Evolutionary conservation across 2,113 vertebrate species (phyloP), one percentile per base, ranked within the genome.

Genomic region (Mus spicilegus): DNA sequence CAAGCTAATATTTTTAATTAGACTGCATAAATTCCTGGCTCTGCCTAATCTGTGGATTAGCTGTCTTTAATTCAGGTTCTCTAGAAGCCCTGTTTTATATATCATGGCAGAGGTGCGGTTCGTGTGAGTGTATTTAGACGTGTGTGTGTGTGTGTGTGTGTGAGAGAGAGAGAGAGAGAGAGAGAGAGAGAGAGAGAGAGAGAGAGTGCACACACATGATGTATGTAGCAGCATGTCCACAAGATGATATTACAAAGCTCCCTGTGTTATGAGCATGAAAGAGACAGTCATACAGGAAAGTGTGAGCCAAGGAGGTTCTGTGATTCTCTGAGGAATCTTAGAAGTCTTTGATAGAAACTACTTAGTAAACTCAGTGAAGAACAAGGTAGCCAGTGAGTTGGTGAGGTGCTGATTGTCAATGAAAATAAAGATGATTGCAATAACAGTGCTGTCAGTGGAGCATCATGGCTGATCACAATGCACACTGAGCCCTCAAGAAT

Each of bases 1-100:
- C 78, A 95, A 80, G 30, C 61, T 92, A 92, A 88, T 86, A 90
- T 89, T 95, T 97, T 96, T 96, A 96, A 97, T 90, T 70, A 96
- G 91, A 51, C 67, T 54, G 46, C 19, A 75, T 56, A 89, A 87
- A 87, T 82, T 49, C 56, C 24, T 61, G 28, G 87, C 69, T 95
- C 73, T 81, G 85, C n/a, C 56, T 26, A 33, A 36, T 54, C 49
- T 28, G 49, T 20, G 70, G 49, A 82, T 94, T 56, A 82, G 16
- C 4, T 90, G 42, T 88, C 51, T 30, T 54, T 26, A 14, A 7
- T 39, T 89, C 72, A 87, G 72, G 65, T 39, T 77, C 65, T 78
- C 30, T 67, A 12, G 61, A 33, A 22, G 30, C 16, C 46, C n/a
- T 78, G 11, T 39, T 93, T 89, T 65, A 69, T 93, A 69, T 87